A percentile compares a stretch with the other conserved stretches of the same genome.
Evolutionary conservation across 2,113 vertebrate genomes (phyloP).

Genomic region (Pterocles burchelli): DNA sequence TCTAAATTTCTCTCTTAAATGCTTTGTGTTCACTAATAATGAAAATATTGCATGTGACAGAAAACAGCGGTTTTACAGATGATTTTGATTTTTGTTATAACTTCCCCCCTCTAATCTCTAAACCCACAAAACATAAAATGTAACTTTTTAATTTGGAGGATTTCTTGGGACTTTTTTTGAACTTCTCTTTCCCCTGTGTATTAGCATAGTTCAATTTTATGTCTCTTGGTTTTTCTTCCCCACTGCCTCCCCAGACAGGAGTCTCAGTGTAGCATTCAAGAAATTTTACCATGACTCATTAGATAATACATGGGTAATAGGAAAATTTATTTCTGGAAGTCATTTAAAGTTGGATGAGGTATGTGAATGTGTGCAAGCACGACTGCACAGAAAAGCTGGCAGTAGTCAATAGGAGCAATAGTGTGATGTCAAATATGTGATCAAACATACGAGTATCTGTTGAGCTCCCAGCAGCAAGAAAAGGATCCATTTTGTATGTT

Average conservation of each 20-base stretch:
- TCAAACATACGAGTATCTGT: conserved; percentile 39
- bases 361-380: conserved; percentile 7
- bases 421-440: conserved; percentile 46
- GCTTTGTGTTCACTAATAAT: not conserved
- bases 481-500: conserved; percentile 68
- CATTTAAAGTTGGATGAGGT: conserved; percentile 20
- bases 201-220: not conserved
- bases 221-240: not conserved
- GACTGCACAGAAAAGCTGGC: conserved; percentile 35
- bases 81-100: conserved; percentile 5
- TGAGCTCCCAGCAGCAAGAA: conserved; percentile 45
- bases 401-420: conserved; percentile 56
- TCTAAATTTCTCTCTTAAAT: not conserved
- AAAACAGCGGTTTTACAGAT: not conserved
- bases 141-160: not conserved
- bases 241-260: not conserved
- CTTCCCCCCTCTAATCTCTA: not conserved
- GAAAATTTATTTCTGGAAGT: conserved; percentile 11
- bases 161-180: not conserved
- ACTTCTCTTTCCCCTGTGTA: not conserved
- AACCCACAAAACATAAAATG: not conserved
- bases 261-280: not conserved
- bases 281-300: not conserved
- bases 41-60: not conserved
- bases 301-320: conserved; percentile 7